Percentiles rank a stretch among this genome's conserved stretches.
phyloP scores from a whole-genome alignment of 2,888 invertebrate genomes.

The Phanerotoma sp. region DNA sequence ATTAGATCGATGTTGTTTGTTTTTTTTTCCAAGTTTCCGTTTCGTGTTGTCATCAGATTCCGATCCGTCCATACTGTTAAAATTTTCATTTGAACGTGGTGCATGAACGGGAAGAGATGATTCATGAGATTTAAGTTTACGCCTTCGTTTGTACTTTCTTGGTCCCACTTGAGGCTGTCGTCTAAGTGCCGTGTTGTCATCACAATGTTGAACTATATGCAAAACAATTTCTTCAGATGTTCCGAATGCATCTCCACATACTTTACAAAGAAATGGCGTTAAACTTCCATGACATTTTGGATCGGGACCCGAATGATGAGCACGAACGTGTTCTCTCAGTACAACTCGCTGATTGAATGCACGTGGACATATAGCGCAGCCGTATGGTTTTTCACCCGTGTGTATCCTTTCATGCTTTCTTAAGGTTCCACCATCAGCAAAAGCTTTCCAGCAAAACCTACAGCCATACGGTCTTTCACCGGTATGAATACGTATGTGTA shows the following conservation, averaged over 20 bases:
- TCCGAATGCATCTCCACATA: conserved; percentile 71
- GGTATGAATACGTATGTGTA: conserved; percentile 83
- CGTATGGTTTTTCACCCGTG: conserved; percentile 84
- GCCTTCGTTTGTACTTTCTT: conserved; percentile 77
- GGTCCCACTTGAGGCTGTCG: conserved; percentile 77
- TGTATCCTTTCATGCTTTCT: conserved; percentile 85
- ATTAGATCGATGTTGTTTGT: conserved; percentile 47
- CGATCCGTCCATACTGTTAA: conserved; percentile 46
- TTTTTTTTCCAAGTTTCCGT: conserved; percentile 50
- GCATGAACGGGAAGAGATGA: conserved; percentile 28
- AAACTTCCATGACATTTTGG: conserved; percentile 65
- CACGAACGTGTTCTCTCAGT: conserved; percentile 79
- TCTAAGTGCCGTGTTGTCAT: conserved; percentile 80
- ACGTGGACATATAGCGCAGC: conserved; percentile 82
- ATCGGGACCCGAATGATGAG: conserved; percentile 83
- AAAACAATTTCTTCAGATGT: conserved; percentile 76
- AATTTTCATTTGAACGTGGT: conserved; percentile 41
- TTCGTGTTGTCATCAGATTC: conserved; percentile 56
- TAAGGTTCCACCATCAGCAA: conserved; percentile 83
- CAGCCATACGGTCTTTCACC: conserved; percentile 84
- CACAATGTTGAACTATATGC: conserved; percentile 83
- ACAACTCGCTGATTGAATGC: conserved; percentile 88
- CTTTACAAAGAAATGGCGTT: conserved; percentile 73
- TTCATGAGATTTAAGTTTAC: conserved; percentile 72
- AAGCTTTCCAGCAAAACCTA: conserved; percentile 85